phyloP scores from a whole-genome alignment of 2,888 invertebrate genomes.

The Phortica magna region DNA sequence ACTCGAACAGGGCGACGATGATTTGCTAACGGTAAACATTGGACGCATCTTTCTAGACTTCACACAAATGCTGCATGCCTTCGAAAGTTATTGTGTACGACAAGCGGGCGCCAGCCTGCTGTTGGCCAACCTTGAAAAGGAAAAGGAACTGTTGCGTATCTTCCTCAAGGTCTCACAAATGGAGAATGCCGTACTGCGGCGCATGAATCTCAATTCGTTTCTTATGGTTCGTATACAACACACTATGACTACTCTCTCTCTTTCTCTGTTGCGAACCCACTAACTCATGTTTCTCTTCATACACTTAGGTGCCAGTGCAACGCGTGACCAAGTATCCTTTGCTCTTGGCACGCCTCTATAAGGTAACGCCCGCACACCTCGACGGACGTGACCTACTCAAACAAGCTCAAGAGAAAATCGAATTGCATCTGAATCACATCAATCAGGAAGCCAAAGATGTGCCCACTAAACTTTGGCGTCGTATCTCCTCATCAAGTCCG shows the following conservation, averaged over 20 bases:
- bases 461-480: conserved; percentile 92
- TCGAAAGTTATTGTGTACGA: conserved; percentile 96
- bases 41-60: conserved; percentile 94
- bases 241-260: not conserved
- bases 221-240: conserved; percentile 86
- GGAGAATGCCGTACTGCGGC: conserved; percentile 93
- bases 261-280: not conserved
- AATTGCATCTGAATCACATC: conserved; percentile 95
- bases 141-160: conserved; percentile 94
- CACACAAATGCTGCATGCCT: conserved; percentile 94
- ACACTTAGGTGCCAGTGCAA: conserved; percentile 91
- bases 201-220: conserved; percentile 98
- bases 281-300: not conserved
- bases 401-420: conserved; percentile 94
- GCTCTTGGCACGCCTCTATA: conserved; percentile 91
- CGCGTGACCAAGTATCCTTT: conserved; percentile 98
- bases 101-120: conserved; percentile 94
- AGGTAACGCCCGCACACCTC: conserved; percentile 92
- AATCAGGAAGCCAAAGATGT: conserved; percentile 95
- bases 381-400: conserved; percentile 90
- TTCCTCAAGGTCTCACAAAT: conserved; percentile 97
- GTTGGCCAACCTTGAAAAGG: conserved; percentile 93
- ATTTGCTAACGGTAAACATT: conserved; percentile 91
- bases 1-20: conserved; percentile 88
- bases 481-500: conserved; percentile 87